phyloP scores from a whole-genome alignment of 2,888 invertebrate genomes.

The Pachydiplax longipennis region DNA sequence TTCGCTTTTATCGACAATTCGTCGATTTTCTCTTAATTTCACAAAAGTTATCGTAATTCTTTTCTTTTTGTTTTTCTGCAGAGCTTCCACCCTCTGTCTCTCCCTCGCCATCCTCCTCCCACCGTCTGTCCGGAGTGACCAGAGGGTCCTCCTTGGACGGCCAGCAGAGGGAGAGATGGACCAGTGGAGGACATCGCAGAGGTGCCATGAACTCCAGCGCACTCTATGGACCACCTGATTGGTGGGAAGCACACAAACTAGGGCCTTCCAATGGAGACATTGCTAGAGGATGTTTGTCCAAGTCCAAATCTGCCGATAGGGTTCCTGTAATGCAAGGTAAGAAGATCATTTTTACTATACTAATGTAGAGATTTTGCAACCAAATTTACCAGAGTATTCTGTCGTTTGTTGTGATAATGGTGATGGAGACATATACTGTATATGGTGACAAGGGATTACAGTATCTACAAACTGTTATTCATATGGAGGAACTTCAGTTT shows the following conservation, averaged over 20 bases:
- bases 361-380: no score
- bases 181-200: conserved; percentile 8
- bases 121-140: not conserved
- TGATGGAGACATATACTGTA: no score
- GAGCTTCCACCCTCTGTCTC: not conserved
- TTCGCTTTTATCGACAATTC: no score
- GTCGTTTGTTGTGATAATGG: no score
- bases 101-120: not conserved
- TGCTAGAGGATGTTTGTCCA: conserved; percentile 4
- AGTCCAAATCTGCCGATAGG: conserved; percentile 33
- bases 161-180: conserved; percentile 24
- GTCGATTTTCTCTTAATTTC: no score
- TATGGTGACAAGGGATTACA: no score
- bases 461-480: no score
- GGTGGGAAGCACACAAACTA: conserved; percentile 32
- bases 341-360: not conserved
- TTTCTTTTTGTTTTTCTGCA: not conserved
- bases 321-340: conserved; percentile 37
- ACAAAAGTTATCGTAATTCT: not conserved
- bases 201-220: conserved; percentile 36
- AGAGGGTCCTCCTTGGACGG: conserved; percentile 30
- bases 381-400: no score
- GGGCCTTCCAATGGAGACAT: conserved; percentile 6
- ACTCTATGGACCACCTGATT: conserved; percentile 21
- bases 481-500: no score